These are phyloP conservation scores for Argyra leucocephala DNA, from an alignment of 2,888 invertebrate genomes.

Conservation along the genomic window DNA sequence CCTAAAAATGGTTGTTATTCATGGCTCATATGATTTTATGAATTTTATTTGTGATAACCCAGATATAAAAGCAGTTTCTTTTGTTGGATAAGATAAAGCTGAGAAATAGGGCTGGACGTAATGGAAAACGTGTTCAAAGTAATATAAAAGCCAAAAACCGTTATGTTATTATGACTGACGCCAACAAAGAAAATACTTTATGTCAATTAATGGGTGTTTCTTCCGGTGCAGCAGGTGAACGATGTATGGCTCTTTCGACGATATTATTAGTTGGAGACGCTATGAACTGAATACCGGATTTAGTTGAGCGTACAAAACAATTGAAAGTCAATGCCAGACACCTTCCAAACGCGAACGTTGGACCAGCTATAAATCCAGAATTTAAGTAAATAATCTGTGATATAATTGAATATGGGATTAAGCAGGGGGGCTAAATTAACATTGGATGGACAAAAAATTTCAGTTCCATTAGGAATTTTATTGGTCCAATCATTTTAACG, in stretches of 20 bases:
- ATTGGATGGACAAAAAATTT: constrained; percentile 78
- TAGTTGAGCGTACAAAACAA: constrained; percentile 69
- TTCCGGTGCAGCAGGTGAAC: constrained; percentile 97
- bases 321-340: constrained; percentile 88
- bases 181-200: constrained; percentile 90
- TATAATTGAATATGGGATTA: constrained; percentile 73
- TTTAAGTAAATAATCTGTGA: constrained; percentile 75
- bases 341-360: constrained; percentile 68
- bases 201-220: constrained; percentile 90
- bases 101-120: constrained; percentile 83
- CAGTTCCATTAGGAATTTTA: constrained; percentile 91
- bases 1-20: no score
- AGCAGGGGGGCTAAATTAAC: constrained; percentile 78
- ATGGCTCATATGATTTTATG: constrained; percentile 88
- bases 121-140: constrained; percentile 92
- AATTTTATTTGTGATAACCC: constrained; percentile 97
- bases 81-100: constrained; percentile 94
- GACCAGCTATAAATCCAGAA: constrained; percentile 88
- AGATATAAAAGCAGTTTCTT: constrained; percentile 92
- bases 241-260: constrained; percentile 94
- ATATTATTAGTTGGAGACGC: constrained; percentile 58
- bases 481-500: constrained; percentile 89
- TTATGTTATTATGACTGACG: constrained; percentile 92
- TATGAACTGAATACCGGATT: constrained; percentile 86
- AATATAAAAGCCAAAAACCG: constrained; percentile 99